Evolutionary conservation across 2,888 invertebrate species (phyloP), one percentile per base, ranked within the genome.

Genomic region (Pyrochroa serraticornis): DNA sequence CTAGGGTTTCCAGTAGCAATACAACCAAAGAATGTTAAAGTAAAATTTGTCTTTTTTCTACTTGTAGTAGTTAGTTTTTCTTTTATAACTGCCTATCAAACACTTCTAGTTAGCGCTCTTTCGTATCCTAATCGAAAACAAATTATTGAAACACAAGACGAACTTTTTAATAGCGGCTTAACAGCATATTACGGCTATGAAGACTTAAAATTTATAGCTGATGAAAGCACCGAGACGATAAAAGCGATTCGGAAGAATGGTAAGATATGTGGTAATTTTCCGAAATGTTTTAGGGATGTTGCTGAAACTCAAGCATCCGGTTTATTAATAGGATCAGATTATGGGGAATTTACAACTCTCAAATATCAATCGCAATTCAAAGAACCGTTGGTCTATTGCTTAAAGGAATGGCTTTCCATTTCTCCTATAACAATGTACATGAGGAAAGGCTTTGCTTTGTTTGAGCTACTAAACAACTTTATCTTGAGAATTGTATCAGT

Each of bases 351-450:
- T 56, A 57, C 67, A 7, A 49, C 64, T 5, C 63, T 61, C 13
- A 65, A 60, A 35, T 73, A 71, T 48, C 60, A 64, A 14, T 66
- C 68, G 30, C 22, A 51, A 33, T 63, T 67, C 13, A 68, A 70
- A 12, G 60, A 48, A 1, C 68, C 71, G 0, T 45, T 71, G 31
- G 58, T 72, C 6, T 66, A 69, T 36, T 67, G 67, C 43, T 68
- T 74, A 42, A 56, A 67, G 30, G 52, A 69, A 7, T 66, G 68
- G 10, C 63, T 73, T 0, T 69, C 70, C 3, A 65, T 68, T 1
- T 75, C 68, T 62, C 72, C 73, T 2, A 55, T 74, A 7, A 71
- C 70, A 60, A 74, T 75, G 62, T 58, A 70, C 6, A 58, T 71
- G 51, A 62, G 62, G 6, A 72, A 73, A 65, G 73, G 73, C 7